Conservation (phyloP, 2,888 invertebrate genomes). For the Cotesia congregata region DNA sequence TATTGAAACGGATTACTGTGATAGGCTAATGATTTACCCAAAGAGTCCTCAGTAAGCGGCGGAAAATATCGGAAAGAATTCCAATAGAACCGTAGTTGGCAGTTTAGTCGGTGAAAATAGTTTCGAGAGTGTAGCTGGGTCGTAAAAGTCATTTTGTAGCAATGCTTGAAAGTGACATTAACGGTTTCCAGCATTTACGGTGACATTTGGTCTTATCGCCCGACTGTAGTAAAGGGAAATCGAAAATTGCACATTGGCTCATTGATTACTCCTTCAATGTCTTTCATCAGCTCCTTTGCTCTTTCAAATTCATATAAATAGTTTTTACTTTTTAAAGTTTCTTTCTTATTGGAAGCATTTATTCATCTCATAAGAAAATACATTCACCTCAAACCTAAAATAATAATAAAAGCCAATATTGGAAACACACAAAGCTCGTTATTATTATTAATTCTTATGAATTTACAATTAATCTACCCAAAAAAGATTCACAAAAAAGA, state of each 20-base stretch:
- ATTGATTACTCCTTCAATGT: background rate
- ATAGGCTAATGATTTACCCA: background rate
- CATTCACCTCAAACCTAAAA: no score
- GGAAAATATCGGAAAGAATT: background rate
- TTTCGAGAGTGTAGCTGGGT: slow-evolving; percentile 31
- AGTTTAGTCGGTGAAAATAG: slow-evolving; percentile 28
- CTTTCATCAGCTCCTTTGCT: background rate
- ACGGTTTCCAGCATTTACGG: slow-evolving; percentile 31
- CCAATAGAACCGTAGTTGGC: slow-evolving; percentile 8
- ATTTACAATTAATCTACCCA: no score
- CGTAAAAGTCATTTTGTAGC: slow-evolving; percentile 34
- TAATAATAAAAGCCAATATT: no score
- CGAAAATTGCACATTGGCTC: slow-evolving; percentile 1
- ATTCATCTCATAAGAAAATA: no score
- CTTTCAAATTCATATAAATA: background rate
- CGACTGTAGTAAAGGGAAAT: background rate
- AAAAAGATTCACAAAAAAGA: no score
- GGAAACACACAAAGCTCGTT: no score
- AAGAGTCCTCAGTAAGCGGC: background rate
- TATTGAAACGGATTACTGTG: slow-evolving; percentile 4
- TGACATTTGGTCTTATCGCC: slow-evolving; percentile 38
- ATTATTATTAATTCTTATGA: no score
- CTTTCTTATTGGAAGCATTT: no score
- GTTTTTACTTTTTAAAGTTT: background rate
- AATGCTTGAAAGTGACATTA: slow-evolving; percentile 36